Percentiles rank a stretch among this genome's conserved stretches.
Conservation (phyloP, 2,888 invertebrate genomes). For the Drosophila fungiperda region DNA sequence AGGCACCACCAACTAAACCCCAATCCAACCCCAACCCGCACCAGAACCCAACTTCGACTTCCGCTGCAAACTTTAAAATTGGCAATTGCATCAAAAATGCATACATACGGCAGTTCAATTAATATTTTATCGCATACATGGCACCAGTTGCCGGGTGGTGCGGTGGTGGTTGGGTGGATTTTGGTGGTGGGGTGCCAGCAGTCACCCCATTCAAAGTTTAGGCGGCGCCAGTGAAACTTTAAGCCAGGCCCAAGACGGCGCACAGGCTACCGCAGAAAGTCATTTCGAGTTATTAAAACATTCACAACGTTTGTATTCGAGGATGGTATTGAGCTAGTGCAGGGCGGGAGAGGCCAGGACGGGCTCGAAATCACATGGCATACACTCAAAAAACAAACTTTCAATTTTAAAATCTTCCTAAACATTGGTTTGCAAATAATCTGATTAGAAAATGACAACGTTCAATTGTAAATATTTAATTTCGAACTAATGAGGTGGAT, state of each 20-base stretch:
- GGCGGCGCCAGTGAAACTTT: constrained; percentile 51
- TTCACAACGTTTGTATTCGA: constrained; percentile 80
- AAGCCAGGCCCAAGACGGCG: constrained; percentile 41
- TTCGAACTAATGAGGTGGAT: neutral
- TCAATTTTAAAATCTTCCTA: neutral
- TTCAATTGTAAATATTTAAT: neutral
- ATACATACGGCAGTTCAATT: constrained; percentile 76
- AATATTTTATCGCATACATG: constrained; percentile 73
- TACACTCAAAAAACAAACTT: neutral
- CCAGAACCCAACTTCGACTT: constrained; percentile 51
- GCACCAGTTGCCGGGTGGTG: constrained; percentile 15
- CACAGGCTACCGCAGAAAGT: constrained; percentile 70
- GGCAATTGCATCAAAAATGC: constrained; percentile 79
- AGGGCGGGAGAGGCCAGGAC: neutral
- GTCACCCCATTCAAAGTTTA: constrained; percentile 64
- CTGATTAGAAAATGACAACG: neutral
- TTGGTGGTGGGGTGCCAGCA: neutral
- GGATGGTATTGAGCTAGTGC: constrained; percentile 44
- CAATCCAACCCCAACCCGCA: neutral
- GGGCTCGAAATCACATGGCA: constrained; percentile 41
- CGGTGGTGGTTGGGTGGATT: neutral
- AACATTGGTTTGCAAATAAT: neutral
- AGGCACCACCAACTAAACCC: constrained; percentile 13
- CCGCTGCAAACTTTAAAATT: constrained; percentile 77
- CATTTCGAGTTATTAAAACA: constrained; percentile 82